These are phyloP conservation scores for Hyphantria cunea DNA, from an alignment of 1,140 invertebrate species.

Conservation along the genomic window DNA sequence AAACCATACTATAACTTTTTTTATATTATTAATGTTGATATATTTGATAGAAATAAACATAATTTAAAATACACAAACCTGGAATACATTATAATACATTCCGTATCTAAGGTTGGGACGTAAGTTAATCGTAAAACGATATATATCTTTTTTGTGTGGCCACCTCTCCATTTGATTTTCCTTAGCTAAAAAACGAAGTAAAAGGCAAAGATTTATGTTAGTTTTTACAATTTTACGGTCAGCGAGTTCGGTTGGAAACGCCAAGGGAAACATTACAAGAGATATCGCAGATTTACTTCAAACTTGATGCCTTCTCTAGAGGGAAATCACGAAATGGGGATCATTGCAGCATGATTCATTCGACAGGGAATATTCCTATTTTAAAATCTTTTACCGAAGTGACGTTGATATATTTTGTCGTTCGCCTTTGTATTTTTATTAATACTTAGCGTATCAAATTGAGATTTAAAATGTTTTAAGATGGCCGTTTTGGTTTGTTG, in stretches of 20 bases:
- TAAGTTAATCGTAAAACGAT: constrained; percentile 19
- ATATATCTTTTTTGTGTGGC: constrained; percentile 26
- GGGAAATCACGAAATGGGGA: constrained; percentile 64
- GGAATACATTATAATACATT: neutral
- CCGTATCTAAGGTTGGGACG: neutral
- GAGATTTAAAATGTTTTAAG: too few relatives aligned
- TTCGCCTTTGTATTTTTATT: too few relatives aligned
- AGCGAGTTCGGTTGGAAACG: constrained; percentile 57
- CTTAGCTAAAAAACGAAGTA: constrained; percentile 40
- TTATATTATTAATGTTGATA: too few relatives aligned
- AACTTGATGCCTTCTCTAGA: constrained; percentile 66
- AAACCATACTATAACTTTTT: too few relatives aligned
- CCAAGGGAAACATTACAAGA: constrained; percentile 66
- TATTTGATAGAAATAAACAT: too few relatives aligned
- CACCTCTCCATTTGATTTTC: constrained; percentile 28
- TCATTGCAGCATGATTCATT: constrained; percentile 57
- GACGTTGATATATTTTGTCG: too few relatives aligned
- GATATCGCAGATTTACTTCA: constrained; percentile 73
- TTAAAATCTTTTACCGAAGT: constrained; percentile 27
- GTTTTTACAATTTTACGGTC: constrained; percentile 74
- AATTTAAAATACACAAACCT: too few relatives aligned
- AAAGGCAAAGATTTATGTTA: constrained; percentile 59
- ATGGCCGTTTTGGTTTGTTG: too few relatives aligned
- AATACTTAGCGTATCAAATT: too few relatives aligned
- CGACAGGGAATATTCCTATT: constrained; percentile 26